Evolutionary conservation across 2,888 invertebrate species (phyloP).

Genomic region (Melieria omissa): DNA sequence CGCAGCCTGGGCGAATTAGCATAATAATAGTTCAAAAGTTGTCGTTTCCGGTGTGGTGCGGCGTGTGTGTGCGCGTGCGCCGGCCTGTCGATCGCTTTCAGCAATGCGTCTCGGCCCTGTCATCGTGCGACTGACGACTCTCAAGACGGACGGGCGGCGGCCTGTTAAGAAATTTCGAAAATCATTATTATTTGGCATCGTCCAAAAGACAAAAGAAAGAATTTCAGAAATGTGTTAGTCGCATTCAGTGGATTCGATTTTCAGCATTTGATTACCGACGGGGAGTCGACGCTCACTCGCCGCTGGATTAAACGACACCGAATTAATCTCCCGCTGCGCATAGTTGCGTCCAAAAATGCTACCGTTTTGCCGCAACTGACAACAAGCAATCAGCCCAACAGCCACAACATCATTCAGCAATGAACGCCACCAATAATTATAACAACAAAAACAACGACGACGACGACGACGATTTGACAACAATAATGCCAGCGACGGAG

Average conservation of each 20-base stretch:
- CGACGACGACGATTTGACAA: background rate
- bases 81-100: too few relatives aligned
- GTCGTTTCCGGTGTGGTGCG: slow-evolving; percentile 47
- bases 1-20: slow-evolving; percentile 46
- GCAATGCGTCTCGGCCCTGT: too few relatives aligned
- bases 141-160: too few relatives aligned
- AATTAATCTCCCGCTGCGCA: slow-evolving; percentile 37
- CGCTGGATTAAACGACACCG: slow-evolving; percentile 17
- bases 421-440: background rate
- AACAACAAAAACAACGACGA: background rate
- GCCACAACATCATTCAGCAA: background rate
- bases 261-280: too few relatives aligned
- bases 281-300: too few relatives aligned
- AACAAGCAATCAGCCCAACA: background rate
- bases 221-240: background rate
- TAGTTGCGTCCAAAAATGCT: slow-evolving; percentile 36
- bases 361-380: slow-evolving; percentile 28
- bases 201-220: background rate
- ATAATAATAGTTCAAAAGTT: slow-evolving; percentile 51
- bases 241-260: background rate
- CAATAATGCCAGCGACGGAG: slow-evolving; percentile 18
- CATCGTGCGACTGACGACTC: too few relatives aligned
- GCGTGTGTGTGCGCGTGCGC: background rate
- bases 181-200: slow-evolving; percentile 12
- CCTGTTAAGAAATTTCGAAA: slow-evolving; percentile 24